Base-by-base conservation (phyloP, 2,888 invertebrate genomes). In the Amphimallon solstitiale region DNA sequence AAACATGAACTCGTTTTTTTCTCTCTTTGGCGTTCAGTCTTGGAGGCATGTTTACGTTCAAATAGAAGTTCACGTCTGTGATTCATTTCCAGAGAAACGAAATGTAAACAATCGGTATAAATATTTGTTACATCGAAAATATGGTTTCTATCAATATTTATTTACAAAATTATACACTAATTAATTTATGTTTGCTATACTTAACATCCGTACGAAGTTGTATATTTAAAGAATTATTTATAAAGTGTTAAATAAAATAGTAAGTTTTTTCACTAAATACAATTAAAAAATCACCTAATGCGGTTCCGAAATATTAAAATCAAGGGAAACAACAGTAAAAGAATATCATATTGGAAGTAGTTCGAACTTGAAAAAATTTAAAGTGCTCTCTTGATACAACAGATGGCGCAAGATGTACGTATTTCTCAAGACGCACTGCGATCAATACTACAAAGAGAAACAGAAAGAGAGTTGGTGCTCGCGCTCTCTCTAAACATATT, bases 1-100 rank as follows among this genome's bases (percentile, higher is more conserved):
- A 75, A 75, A 75, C 75, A 64, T 66, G 45, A 43, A 56, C 34
- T 14, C 51, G 29, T 60, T 45, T 66, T 61, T 61, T 52, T 59
- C 45, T 17, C 23, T 49, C 49, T n/a, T n/a, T n/a, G 19, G 29
- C 15, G 34, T 23, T 35, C 51, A n/a, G 34, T 51, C 51, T 61
- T 51, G 66, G 45, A 35, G 48, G 56, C 56, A 37, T 52, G 64
- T 54, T 59, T 64, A 59, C 38, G 19, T 45, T 59, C 43, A 59
- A 40, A 23, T 6, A 29, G 10, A 15, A 59, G 45, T 43, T 45
- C 37, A 14, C 7, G 56, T 21, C 56, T 59, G 56, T 34, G 40
- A 59, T 59, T 59, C 56, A 43, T 43, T 59, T 59, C 15, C 9
- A 29, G 29, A 34, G 56, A 6, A 23, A 45, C 56, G 29, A 10